phyloP scores from a whole-genome alignment of 2,113 vertebrate species.

The Balaenoptera acutorostrata region DNA sequence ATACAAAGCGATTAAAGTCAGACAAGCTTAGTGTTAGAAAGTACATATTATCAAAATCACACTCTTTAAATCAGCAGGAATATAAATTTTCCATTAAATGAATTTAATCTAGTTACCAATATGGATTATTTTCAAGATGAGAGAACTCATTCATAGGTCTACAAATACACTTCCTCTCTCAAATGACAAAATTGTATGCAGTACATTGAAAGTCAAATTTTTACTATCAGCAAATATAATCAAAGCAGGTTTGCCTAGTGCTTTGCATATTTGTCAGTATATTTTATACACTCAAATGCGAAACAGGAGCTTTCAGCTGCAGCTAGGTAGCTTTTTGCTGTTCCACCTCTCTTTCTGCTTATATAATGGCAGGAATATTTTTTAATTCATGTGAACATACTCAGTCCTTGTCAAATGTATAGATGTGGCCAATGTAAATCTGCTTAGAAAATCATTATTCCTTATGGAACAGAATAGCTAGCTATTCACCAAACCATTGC shows the following conservation, averaged over 20 bases:
- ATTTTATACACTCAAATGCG: background rate
- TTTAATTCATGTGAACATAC: background rate
- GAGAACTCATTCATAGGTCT: slow-evolving; percentile 17
- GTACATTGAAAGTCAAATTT: slow-evolving; percentile 3
- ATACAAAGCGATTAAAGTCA: background rate
- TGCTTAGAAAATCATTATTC: background rate
- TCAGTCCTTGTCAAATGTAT: background rate
- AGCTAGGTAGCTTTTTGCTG: background rate
- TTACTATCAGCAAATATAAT: slow-evolving; percentile 40
- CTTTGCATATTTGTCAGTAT: slow-evolving; percentile 26
- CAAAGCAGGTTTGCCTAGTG: background rate
- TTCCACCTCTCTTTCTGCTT: background rate
- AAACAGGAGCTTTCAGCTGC: background rate
- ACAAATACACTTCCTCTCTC: background rate
- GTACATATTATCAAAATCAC: background rate
- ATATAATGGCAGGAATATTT: background rate
- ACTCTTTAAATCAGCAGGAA: background rate
- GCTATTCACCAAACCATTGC: background rate
- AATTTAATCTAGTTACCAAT: slow-evolving; percentile 30
- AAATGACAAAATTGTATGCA: slow-evolving; percentile 31
- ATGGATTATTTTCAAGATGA: slow-evolving; percentile 23
- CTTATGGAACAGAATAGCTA: background rate
- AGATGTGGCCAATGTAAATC: background rate
- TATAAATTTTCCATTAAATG: slow-evolving; percentile 18
- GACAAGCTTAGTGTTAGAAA: background rate